These are phyloP conservation scores for Caiman crocodilus DNA, from an alignment of 2,797 vertebrate species.

Conservation along the genomic window DNA sequence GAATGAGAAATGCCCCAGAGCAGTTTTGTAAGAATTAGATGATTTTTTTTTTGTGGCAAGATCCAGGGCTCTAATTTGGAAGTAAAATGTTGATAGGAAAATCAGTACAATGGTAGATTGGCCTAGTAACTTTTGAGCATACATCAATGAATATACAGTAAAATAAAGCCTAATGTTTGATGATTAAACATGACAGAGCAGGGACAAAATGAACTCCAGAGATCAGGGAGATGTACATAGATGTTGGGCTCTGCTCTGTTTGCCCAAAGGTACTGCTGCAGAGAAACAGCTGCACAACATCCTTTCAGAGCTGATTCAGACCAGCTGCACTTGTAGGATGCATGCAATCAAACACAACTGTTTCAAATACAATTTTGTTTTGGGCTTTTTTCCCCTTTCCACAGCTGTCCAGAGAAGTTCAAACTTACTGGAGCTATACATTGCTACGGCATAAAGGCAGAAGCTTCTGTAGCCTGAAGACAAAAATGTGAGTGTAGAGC, in stretches of 20 bases:
- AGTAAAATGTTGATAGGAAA: conserved; percentile 18
- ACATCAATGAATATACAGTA: conserved; percentile 60
- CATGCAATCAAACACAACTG: conserved; percentile 71
- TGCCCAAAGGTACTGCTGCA: conserved; percentile 76
- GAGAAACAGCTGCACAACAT: conserved; percentile 81
- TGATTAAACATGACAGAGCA: conserved; percentile 77
- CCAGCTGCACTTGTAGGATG: conserved; percentile 75
- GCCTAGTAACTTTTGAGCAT: conserved; percentile 64
- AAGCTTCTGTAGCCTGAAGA: conserved; percentile 65
- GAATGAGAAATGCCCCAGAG: conserved; percentile 20
- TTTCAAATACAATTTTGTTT: conserved; percentile 66
- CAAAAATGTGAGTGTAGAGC: conserved; percentile 66
- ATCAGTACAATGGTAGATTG: conserved; percentile 49
- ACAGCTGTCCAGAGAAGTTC: conserved; percentile 69
- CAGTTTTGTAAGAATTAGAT: conserved; percentile 42
- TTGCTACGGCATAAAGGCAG: conserved; percentile 49
- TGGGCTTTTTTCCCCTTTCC: conserved; percentile 45
- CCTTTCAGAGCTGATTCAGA: conserved; percentile 74
- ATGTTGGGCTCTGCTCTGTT: conserved; percentile 56
- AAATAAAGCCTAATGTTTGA: conserved; percentile 64
- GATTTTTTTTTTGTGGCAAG: conserved; percentile 21
- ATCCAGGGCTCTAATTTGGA: conserved; percentile 40
- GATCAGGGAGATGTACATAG: conserved; percentile 58
- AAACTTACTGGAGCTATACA: conserved; percentile 50
- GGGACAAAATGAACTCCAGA: conserved; percentile 71